Evolutionary conservation across 2,113 vertebrate genomes (phyloP), one percentile per base, ranked within the genome.

Genomic region (Pseudonaja textilis): DNA sequence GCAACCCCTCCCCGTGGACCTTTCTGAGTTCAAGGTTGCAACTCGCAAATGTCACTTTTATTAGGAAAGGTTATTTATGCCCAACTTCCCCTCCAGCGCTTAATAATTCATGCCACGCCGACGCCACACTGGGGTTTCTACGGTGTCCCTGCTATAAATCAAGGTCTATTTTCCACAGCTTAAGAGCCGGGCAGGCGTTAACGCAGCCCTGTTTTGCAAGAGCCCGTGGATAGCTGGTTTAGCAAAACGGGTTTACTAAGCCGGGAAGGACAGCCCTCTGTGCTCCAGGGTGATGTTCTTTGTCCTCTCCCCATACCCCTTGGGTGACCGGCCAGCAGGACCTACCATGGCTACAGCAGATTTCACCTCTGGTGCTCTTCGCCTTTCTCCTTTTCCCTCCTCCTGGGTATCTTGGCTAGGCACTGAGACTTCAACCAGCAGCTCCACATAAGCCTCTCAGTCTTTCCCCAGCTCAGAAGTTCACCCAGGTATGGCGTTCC

Each of bases 391-490:
- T 97, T 98, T 96, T 96, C 97, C 96, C 96, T 97, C 95, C 97
- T 98, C 96, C 97, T 98, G 56, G 96, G 97, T 95, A 98, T 97
- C 98, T 97, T 98, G 96, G 96, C 96, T 97, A 97, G 97, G 97
- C 96, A 97, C 98, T 98, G 98, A 97, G 98, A 96, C 96, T 93
- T 95, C 95, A 96, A 95, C 97, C 96, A 98, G 97, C 97, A 96
- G 96, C 98, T 99, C 99, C 98, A 99, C 99, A 99, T 99, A 99
- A 98, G 98, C 98, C 97, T 97, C 97, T 95, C 94, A 95, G 96
- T 98, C 98, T 97, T 96, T 95, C 96, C 97, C 97, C 97, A 97
- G 96, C 98, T 97, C 95, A 97, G n/a, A 96, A 96, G 96, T 95
- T 96, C 95, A 97, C 97, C 94, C 55, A 93, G 97, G 95, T 94